Evolutionary conservation across 2,797 vertebrate species (phyloP).

Genomic region (Sebastes oblongus): DNA sequence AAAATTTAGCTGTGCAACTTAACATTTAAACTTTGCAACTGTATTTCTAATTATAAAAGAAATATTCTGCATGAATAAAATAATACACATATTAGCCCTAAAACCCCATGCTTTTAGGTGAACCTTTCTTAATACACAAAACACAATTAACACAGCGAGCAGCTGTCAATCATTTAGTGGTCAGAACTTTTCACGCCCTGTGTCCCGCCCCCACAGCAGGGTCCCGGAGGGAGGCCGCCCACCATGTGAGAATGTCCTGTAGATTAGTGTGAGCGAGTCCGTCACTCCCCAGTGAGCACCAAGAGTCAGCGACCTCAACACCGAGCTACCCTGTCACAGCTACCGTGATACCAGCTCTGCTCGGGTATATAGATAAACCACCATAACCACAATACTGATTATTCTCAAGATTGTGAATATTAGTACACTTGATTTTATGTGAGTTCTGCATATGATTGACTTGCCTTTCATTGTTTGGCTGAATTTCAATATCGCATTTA

Average conservation of each 20-base stretch:
- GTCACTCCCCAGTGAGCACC: constrained; percentile 36
- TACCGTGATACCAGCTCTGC: constrained; percentile 10
- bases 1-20: neutral
- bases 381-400: neutral
- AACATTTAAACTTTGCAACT: neutral
- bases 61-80: neutral
- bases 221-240: constrained; percentile 57
- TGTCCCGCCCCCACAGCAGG: constrained; percentile 54
- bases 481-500: constrained; percentile 54
- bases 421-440: constrained; percentile 12
- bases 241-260: constrained; percentile 75
- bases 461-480: constrained; percentile 47
- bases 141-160: constrained; percentile 50
- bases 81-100: neutral
- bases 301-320: constrained; percentile 24
- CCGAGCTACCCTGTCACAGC: constrained; percentile 15
- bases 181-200: constrained; percentile 48
- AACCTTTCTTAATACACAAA: constrained; percentile 13
- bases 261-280: constrained; percentile 73
- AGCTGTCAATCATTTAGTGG: constrained; percentile 57
- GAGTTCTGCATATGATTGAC: constrained; percentile 19
- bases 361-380: neutral
- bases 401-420: constrained; percentile 15
- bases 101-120: neutral
- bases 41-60: neutral